Evolutionary conservation across 2,888 invertebrate species (phyloP).

Genomic region (Lamproptera curius): DNA sequence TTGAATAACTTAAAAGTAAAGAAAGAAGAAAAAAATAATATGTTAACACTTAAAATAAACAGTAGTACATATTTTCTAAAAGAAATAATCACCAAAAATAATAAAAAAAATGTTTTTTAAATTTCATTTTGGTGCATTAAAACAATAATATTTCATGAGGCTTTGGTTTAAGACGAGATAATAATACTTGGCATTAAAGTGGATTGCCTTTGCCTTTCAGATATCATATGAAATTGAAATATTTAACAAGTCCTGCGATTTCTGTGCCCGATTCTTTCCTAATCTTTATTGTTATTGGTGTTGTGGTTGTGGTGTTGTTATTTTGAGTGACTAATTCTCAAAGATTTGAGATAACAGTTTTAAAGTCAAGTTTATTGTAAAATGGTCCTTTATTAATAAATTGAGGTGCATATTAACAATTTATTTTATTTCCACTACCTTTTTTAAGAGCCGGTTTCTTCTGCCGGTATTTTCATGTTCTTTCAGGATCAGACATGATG

Average conservation of each 20-base stretch:
- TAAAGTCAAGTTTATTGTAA: neutral
- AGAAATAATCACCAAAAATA: too few species aligned
- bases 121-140: too few species aligned
- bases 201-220: neutral
- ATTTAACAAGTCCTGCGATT: neutral
- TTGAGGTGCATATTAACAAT: constrained; percentile 1
- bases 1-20: too few species aligned
- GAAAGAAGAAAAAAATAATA: too few species aligned
- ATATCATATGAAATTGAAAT: neutral
- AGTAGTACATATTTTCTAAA: too few species aligned
- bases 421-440: neutral
- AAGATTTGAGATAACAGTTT: constrained; percentile 3
- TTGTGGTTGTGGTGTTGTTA: constrained; percentile 17
- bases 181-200: neutral
- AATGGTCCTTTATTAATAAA: constrained; percentile 2
- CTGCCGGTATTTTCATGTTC: constrained; percentile 7
- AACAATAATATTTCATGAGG: too few species aligned
- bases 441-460: constrained; percentile 7
- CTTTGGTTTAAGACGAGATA: too few species aligned
- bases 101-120: too few species aligned
- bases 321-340: constrained; percentile 14
- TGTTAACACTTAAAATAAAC: too few species aligned
- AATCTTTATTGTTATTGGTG: constrained; percentile 14
- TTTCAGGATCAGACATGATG: constrained; percentile 5
- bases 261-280: constrained; percentile 1